These are phyloP conservation scores for Larimichthys crocea DNA, from an alignment of 2,113 vertebrate species.

Conservation along the genomic window DNA sequence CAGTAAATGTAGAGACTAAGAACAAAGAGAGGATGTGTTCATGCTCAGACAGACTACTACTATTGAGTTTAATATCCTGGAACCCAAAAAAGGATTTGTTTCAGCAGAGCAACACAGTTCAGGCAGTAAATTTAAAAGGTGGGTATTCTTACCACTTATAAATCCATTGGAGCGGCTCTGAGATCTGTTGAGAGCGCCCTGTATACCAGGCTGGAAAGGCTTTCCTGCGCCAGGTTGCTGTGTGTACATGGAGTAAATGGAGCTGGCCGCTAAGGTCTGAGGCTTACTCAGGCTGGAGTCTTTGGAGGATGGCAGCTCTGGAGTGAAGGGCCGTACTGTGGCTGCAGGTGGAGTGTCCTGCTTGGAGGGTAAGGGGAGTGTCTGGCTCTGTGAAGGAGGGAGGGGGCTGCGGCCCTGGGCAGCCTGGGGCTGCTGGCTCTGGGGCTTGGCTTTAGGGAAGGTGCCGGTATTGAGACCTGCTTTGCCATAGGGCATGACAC, in stretches of 20 bases:
- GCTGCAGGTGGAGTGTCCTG: slow-evolving; percentile 93
- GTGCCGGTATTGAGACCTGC: slow-evolving; percentile 78
- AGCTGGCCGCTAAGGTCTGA: slow-evolving; percentile 91
- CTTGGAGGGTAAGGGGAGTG: slow-evolving; percentile 87
- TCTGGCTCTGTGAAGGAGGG: slow-evolving; percentile 85
- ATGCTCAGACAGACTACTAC: background rate
- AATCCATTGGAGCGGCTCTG: slow-evolving; percentile 88
- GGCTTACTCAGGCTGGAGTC: slow-evolving; percentile 89
- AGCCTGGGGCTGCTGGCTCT: slow-evolving; percentile 80
- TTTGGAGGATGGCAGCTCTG: slow-evolving; percentile 89
- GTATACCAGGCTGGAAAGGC: slow-evolving; percentile 86
- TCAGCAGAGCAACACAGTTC: background rate
- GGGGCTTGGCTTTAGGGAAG: slow-evolving; percentile 86
- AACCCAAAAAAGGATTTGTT: background rate
- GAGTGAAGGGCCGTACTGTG: slow-evolving; percentile 94
- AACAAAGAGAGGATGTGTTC: background rate
- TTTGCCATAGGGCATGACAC: slow-evolving; percentile 83
- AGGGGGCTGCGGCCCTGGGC: slow-evolving; percentile 71
- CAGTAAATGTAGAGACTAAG: background rate
- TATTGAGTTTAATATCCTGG: background rate
- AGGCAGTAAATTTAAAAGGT: background rate
- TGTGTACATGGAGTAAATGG: slow-evolving; percentile 98
- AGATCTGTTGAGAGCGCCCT: slow-evolving; percentile 83
- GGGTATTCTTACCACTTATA: slow-evolving; percentile 85
- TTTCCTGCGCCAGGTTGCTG: slow-evolving; percentile 89